phyloP scores from a whole-genome alignment of 2,797 vertebrate genomes.

The Sebastes alutus region DNA sequence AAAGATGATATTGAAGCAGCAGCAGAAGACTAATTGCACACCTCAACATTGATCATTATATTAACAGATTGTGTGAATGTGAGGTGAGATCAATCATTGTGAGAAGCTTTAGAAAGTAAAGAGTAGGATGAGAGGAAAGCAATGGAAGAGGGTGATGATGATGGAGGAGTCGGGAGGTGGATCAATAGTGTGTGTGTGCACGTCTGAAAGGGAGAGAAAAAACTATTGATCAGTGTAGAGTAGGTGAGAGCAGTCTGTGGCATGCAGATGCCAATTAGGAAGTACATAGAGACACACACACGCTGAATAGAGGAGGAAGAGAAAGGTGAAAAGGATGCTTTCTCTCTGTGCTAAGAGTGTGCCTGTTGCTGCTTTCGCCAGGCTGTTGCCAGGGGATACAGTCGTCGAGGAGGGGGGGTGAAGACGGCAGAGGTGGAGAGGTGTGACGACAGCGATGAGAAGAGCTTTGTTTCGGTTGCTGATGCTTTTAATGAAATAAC shows the following conservation, averaged over 20 bases:
- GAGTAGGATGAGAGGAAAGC: background rate
- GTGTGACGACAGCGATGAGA: constrained; percentile 49
- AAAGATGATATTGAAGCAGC: background rate
- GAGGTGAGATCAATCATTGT: background rate
- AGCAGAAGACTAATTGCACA: background rate
- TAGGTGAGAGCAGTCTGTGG: constrained; percentile 13
- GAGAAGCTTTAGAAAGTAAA: background rate
- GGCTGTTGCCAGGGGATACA: constrained; percentile 76
- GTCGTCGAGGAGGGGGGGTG: constrained; percentile 12
- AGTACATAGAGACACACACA: too few species aligned
- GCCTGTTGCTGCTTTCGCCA: constrained; percentile 65
- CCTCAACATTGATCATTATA: background rate
- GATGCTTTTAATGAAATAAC: constrained; percentile 13
- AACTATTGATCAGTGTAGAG: constrained; percentile 29
- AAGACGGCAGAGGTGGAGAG: constrained; percentile 27
- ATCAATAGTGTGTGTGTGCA: constrained; percentile 9
- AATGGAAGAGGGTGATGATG: constrained; percentile 12
- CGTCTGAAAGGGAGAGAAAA: constrained; percentile 12
- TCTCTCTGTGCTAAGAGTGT: constrained; percentile 28
- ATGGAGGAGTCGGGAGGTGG: background rate
- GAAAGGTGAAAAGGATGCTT: constrained; percentile 5
- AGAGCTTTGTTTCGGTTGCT: constrained; percentile 16
- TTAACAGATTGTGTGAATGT: background rate
- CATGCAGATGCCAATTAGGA: too few species aligned
- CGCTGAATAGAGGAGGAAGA: background rate